phyloP scores from a whole-genome alignment of 2,113 vertebrate species.

The Brienomyrus longianalis region DNA sequence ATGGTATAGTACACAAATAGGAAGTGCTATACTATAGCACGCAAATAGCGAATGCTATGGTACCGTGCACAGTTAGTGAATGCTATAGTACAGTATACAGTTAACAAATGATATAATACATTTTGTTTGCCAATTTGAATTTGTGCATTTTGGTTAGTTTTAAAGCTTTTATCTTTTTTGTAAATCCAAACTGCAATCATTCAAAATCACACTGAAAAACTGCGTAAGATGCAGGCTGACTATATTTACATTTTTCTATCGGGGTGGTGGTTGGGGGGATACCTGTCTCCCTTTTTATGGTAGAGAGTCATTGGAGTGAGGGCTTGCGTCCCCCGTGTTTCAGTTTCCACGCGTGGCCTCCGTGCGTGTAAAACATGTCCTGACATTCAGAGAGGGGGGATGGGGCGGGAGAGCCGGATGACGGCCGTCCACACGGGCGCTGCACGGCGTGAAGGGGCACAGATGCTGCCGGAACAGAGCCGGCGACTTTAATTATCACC shows the following conservation, averaged over 20 bases:
- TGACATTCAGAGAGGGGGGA: neutral
- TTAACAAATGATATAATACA: neutral
- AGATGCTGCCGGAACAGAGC: constrained; percentile 55
- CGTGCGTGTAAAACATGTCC: neutral
- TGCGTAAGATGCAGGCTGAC: neutral
- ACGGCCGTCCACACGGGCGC: neutral
- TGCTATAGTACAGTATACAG: neutral
- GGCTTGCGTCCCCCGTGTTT: constrained; percentile 1
- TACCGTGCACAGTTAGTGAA: neutral
- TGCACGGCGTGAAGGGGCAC: constrained; percentile 6
- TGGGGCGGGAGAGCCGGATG: neutral
- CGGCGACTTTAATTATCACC: constrained; percentile 87
- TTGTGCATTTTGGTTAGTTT: neutral
- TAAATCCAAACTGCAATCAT: neutral
- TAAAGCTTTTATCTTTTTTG: neutral
- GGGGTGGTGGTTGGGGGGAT: constrained; percentile 16
- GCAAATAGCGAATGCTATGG: too few relatives aligned
- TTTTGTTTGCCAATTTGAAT: neutral
- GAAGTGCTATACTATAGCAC: too few relatives aligned
- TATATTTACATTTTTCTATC: constrained; percentile 26
- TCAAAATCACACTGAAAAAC: neutral
- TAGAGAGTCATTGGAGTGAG: neutral
- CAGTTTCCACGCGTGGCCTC: neutral
- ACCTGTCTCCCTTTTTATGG: constrained; percentile 4
- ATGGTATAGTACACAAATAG: too few relatives aligned